Base-by-base conservation (phyloP, 1,140 invertebrate species). In the Episyrphus balteatus region DNA sequence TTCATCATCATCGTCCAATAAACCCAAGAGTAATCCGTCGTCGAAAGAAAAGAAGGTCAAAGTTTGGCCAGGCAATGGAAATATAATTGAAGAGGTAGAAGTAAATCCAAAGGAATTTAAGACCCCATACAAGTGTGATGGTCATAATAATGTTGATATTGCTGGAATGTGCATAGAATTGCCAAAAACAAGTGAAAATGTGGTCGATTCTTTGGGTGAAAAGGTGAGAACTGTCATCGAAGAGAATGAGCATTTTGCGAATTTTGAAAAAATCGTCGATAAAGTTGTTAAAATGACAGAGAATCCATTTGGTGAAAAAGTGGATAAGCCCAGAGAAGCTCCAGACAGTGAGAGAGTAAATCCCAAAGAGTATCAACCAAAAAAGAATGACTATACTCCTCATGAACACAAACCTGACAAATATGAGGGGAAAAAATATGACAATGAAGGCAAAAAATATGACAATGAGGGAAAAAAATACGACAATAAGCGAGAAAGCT, bases 131-230 rank as follows among this genome's bases (percentile, higher is more conserved):
- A 58, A 56, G 13, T 62, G 61, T 19, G 34, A 49, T 9, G 47
- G 56, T 42, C 61, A 55, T 12, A 53, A 59, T 13, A 58, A 47
- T n/a, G 54, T 55, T 5, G 54, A 61, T 50, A 50, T 58, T 15
- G 57, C 57, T 13, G 52, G 50, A 13, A 61, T 62, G 56, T 62
- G 61, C 46, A 15, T 62, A 49, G 60, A 62, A 43, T 51, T 6
- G 21, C 21, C 21, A 26, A 26, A 8, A 8, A 8, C 21, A 26
- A 8, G 21, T 26, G 21, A 26, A 8, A 26, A 8, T 26, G 8
- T 26, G 8, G 21, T 26, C 8, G 21, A 26, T 8, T 26, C 21
- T 26, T 26, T 26, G 21, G 21, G 21, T 26, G 21, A 26, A 26
- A 26, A 26, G 8, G 21, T 26, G 8, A 26, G 21, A 26, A 5